Conservation (phyloP, 1,140 invertebrate genomes). For the Philaenus spumarius region DNA sequence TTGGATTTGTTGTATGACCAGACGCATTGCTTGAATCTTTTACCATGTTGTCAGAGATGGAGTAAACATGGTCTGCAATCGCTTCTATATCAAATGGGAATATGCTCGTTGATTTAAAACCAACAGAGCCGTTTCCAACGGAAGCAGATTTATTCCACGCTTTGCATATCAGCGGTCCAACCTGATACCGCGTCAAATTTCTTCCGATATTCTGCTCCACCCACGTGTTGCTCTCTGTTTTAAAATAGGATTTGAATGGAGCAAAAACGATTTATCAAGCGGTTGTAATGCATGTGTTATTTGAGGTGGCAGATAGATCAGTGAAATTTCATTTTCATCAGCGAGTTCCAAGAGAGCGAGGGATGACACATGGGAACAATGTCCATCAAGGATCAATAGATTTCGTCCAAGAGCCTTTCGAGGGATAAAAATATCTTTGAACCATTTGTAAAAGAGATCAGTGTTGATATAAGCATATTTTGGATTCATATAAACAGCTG, state of each 20-base stretch:
- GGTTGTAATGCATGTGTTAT: conserved; percentile 38
- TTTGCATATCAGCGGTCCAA: conserved; percentile 25
- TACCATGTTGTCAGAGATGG: conserved; percentile 11
- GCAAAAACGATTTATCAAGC: conserved; percentile 35
- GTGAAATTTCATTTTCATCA: conserved; percentile 34
- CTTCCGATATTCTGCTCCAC: conserved; percentile 19
- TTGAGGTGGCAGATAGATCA: conserved; percentile 38
- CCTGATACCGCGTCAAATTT: conserved; percentile 23
- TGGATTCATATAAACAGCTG: conserved; percentile 37
- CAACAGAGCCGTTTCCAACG: conserved; percentile 22
- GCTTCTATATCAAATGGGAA: conserved; percentile 26
- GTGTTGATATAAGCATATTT: conserved; percentile 10
- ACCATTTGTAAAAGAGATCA: conserved; percentile 8
- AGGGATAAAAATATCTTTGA: conserved; percentile 16
- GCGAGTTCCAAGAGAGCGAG: conserved; percentile 29
- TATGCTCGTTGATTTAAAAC: conserved; percentile 26
- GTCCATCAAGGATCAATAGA: conserved; percentile 39
- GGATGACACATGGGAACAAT: conserved; percentile 34
- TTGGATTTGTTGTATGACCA: not conserved
- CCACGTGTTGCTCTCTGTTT: conserved; percentile 17
- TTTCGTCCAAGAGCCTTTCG: conserved; percentile 35
- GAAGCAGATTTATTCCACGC: conserved; percentile 24
- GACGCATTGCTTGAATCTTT: not conserved
- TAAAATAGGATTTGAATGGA: conserved; percentile 31
- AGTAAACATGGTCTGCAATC: conserved; percentile 19